Percentiles rank a stretch among this genome's conserved stretches.
phyloP scores from a whole-genome alignment of 92 coral and sea anemone species.

The Parazoanthus darwini region DNA sequence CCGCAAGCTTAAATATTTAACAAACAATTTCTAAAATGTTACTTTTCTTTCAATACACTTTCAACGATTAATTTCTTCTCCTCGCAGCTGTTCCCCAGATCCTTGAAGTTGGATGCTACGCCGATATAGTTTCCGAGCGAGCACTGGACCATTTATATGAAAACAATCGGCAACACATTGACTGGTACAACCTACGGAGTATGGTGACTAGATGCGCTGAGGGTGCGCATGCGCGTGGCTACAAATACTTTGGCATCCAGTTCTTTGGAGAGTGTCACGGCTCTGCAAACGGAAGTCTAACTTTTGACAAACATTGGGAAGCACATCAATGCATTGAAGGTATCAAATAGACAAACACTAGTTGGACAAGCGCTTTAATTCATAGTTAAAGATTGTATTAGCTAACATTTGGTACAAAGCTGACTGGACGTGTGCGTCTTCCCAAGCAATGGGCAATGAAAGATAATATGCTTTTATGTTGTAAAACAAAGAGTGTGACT shows the following conservation, averaged over 20 bases:
- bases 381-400: too few species aligned
- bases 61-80: not conserved
- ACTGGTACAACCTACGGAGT: slow-evolving; percentile 61
- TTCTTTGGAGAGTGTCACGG: slow-evolving; percentile 62
- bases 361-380: too few species aligned
- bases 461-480: too few species aligned
- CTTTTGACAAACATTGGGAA: slow-evolving; percentile 22
- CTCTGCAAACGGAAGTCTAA: slow-evolving; percentile 19
- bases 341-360: not conserved
- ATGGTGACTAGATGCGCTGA: slow-evolving; percentile 70
- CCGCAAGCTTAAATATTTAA: too few species aligned
- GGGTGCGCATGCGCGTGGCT: slow-evolving; percentile 55
- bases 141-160: slow-evolving; percentile 45
- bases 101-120: slow-evolving; percentile 63
- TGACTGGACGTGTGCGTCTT: too few species aligned
- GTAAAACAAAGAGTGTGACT: too few species aligned
- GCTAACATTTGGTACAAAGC: too few species aligned
- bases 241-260: slow-evolving; percentile 67
- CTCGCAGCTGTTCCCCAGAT: slow-evolving; percentile 57
- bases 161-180: slow-evolving; percentile 42
- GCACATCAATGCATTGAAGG: slow-evolving; percentile 10
- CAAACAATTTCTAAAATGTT: not conserved
- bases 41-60: not conserved
- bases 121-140: slow-evolving; percentile 49
- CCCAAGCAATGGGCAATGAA: too few species aligned